Evolutionary conservation across 2,113 vertebrate genomes (phyloP), one percentile per base, ranked within the genome.

Genomic region (Xenopus laevis): DNA sequence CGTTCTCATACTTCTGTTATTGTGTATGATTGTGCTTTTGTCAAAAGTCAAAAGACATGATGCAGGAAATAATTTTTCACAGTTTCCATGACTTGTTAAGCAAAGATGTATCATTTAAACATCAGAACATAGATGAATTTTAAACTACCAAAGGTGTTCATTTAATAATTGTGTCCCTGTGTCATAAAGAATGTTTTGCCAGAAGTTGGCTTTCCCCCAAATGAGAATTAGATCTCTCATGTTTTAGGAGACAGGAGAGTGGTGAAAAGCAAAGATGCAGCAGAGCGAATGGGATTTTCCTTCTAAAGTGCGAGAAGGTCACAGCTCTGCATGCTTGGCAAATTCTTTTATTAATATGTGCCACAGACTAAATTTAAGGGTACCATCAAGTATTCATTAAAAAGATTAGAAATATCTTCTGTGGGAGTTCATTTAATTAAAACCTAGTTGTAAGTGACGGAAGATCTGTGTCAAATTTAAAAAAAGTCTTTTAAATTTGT

Each of bases 321-420:
- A 76, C 46, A 76, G 74, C 65, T 68, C 59, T 70, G 66, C 74
- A 76, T 59, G 60, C 59, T 76, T 76, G 74, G 74, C 74, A 76
- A 76, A 76, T 70, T 76, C 67, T 68, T 70, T 76, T 70, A 76
- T 76, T 76, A 76, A 76, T 76, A 76, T 76, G 67, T 76, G 66
- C 45, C 67, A 57, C 58, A 64, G 59, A 18, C 66, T 70, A 58
- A 59, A 76, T 76, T 76, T 76, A 76, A 76, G 74, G 73, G 67
- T 70, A 70, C 74, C 67, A 76, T 70, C 66, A 76, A 76, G 66
- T 76, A 76, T 76, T 76, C 59, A 64, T n/a, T n/a, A n/a, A n/a
- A n/a, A n/a, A n/a, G n/a, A n/a, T n/a, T n/a, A n/a, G n/a, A n/a
- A n/a, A n/a, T n/a, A n/a, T 27, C 23, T 4, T 27, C 23, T 4